Base-by-base conservation (phyloP, 2,113 vertebrate species). In the Lampris incognitus region DNA sequence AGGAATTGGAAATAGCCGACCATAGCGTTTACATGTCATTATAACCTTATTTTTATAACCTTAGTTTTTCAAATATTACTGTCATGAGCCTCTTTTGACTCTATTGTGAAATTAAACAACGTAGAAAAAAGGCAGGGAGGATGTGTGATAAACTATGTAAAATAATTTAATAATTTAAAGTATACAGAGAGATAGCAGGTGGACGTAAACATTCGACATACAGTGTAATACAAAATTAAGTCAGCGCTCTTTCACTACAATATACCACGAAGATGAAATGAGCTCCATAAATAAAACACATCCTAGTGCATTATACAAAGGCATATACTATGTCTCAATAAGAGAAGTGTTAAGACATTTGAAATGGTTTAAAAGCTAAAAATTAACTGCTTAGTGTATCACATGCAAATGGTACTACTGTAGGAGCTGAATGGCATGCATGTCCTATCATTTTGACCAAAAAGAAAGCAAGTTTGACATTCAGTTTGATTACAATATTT, bases 101-200 rank as follows among this genome's bases (percentile, higher is more conserved):
- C 62, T 49, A 63, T 11, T 40, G 51, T 42, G 5, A 59, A 66
- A 46, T 46, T 4, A 50, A 68, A 55, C 24, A 40, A 69, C 24
- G 24, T 24, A 24, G 24, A 7, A 52, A 51, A 61, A 72, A 38
- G 56, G 6, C 36, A 57, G 51, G 54, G 74, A 44, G 5, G 61
- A 50, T 61, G 46, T 65, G 67, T 76, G 74, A 77, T 84, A 66
- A 74, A 86, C 88, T 65, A 44, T 85, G 56, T 82, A 76, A 82
- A 89, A 92, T 91, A 90, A 91, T 93, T 92, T 92, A 88, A 90
- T 92, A 89, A 92, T 91, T 91, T 89, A 91, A 24, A 76, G 85
- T 71, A 84, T 67, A 66, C 76, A 77, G 68, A 68, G 65, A 81
- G 62, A 76, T 72, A 24, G 24, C 24, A 24, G 54, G 39, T 69